Evolutionary conservation across 2,113 vertebrate genomes (phyloP).

Genomic region (Heterochromis multidens): DNA sequence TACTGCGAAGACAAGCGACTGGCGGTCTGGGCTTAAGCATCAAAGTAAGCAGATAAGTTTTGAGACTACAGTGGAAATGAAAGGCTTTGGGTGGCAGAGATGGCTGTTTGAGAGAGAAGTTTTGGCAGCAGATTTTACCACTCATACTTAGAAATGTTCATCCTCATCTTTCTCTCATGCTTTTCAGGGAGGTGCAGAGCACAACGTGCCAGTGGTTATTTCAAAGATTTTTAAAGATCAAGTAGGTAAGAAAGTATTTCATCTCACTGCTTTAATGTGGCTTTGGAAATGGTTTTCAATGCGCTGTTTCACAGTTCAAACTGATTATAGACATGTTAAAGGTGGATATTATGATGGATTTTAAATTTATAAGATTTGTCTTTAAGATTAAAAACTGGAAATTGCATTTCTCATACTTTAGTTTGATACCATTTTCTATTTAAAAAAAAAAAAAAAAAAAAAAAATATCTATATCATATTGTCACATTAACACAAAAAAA

Average conservation of each 20-base stretch:
- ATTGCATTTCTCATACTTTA: background rate
- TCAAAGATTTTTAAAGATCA: conserved; percentile 96
- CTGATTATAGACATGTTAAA: background rate
- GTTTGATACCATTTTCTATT: background rate
- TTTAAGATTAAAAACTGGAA: background rate
- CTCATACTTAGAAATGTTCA: background rate
- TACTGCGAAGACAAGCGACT: conserved; percentile 86
- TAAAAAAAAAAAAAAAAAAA: too few relatives aligned
- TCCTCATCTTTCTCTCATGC: conserved; percentile 21
- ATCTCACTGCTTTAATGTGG: background rate
- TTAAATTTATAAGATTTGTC: background rate
- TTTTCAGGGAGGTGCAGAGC: conserved; percentile 91
- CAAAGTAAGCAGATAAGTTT: conserved; percentile 82
- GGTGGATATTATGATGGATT: background rate
- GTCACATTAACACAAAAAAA: background rate
- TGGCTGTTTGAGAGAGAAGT: conserved; percentile 1
- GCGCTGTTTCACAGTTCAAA: background rate
- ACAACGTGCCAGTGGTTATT: conserved; percentile 92
- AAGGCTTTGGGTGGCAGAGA: conserved; percentile 11
- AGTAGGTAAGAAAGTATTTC: conserved; percentile 81
- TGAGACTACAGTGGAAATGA: conserved; percentile 20
- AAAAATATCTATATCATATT: too few relatives aligned
- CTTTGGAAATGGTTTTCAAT: background rate
- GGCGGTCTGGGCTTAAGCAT: conserved; percentile 93
- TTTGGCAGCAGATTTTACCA: background rate